Base-by-base conservation (phyloP, 2,113 vertebrate species). In the Phocoena phocoena region DNA sequence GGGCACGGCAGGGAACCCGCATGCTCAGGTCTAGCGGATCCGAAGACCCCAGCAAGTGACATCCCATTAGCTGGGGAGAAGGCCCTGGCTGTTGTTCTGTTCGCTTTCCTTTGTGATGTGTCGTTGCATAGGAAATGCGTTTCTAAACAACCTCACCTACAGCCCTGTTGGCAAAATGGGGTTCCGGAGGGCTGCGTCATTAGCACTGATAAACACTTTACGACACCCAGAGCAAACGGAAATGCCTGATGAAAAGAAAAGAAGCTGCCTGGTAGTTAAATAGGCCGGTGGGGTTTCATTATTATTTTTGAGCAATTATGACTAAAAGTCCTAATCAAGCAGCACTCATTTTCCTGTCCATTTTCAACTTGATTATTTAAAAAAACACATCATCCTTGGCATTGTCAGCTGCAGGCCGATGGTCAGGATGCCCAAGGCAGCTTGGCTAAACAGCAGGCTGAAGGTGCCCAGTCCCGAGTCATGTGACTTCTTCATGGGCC, bases 301-400 rank as follows among this genome's bases (percentile, higher is more conserved):
- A 44, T 82, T 95, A 77, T 96, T 93, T 97, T 96, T 93, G 67
- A 82, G 89, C 93, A 97, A 88, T 96, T 73, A 92, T 93, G 91
- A 90, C 97, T 98, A 21, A 88, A 95, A 95, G 67, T 82, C 92
- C 36, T 55, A 2, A 88, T 97, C 41, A 12, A 12, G 47, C 23
- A 20, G 76, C 53, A 60, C 94, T 82, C 96, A 47, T 86, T 90
- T 87, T 76, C 71, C 84, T 11, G 41, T 94, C 91, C 84, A 58
- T 88, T 7, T 38, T 71, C 68, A 95, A 84, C 20, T 93, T 3
- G 9, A 88, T 85, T 87, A 79, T 84, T 77, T 58, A 60, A 94
- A 15, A 76, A 76, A 90, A 97, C 93, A 17, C 44, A 71, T 50
- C 33, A 1, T 9, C 81, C 4, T 25, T 1, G 1, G 14, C 6